Conservation (phyloP, 64 coral and sea anemone genomes). For the Pachyseris speciosa region DNA sequence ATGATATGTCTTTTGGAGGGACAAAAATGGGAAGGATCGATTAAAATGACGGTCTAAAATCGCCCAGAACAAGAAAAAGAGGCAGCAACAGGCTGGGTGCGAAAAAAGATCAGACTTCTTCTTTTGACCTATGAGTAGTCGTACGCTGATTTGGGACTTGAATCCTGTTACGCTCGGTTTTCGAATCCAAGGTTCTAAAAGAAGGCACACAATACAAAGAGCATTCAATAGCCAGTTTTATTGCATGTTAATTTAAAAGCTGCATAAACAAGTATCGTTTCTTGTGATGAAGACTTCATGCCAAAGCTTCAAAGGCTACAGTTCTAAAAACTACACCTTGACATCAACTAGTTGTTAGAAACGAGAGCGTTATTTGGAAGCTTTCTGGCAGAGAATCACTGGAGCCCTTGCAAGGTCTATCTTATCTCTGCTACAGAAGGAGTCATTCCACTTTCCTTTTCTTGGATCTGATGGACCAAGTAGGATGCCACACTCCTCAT, state of each 20-base stretch:
- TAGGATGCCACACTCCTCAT: neutral
- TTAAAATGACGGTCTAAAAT: too few species aligned
- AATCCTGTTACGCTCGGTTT: too few species aligned
- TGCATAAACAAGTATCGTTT: neutral
- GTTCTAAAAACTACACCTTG: neutral
- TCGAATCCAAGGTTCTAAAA: too few species aligned
- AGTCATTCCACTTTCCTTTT: neutral
- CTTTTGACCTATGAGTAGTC: too few species aligned
- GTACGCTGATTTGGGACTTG: too few species aligned
- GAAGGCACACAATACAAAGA: neutral
- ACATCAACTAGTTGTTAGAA: neutral
- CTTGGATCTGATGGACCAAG: neutral
- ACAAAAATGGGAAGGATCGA: too few species aligned
- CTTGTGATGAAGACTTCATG: too few species aligned
- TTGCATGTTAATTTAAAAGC: neutral
- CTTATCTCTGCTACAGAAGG: neutral
- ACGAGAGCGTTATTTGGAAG: neutral
- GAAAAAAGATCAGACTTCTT: too few species aligned
- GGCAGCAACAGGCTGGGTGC: too few species aligned
- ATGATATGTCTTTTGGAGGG: too few species aligned
- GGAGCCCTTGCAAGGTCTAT: neutral
- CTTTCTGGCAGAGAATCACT: conserved; percentile 16
- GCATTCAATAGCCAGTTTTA: neutral
- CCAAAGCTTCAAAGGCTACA: neutral
- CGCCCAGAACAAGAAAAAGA: too few species aligned